phyloP scores from a whole-genome alignment of 2,797 vertebrate species.

The Pseudocheirus occidentalis region DNA sequence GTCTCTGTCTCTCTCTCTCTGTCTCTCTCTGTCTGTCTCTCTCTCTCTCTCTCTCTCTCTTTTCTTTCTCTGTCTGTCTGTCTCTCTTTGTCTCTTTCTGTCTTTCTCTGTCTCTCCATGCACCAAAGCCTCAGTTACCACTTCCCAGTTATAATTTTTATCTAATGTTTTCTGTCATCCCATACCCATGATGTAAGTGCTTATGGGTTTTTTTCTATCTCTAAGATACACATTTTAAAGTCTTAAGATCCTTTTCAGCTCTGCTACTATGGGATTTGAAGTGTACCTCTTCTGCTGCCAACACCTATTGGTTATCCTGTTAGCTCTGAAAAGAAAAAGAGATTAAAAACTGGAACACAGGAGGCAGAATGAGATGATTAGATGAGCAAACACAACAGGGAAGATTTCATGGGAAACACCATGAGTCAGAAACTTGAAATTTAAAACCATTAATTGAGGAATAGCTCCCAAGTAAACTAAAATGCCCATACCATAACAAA shows the following conservation, averaged over 20 bases:
- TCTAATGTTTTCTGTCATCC: background rate
- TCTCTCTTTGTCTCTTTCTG: too few relatives aligned
- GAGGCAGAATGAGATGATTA: constrained; percentile 63
- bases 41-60: too few relatives aligned
- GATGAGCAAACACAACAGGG: constrained; percentile 33
- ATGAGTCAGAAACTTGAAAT: constrained; percentile 56
- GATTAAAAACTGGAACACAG: constrained; percentile 35
- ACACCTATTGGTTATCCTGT: constrained; percentile 66
- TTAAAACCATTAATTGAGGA: constrained; percentile 50
- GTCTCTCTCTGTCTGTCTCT: too few relatives aligned
- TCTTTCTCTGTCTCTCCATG: too few relatives aligned
- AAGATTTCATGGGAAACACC: constrained; percentile 64
- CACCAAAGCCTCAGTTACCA: background rate
- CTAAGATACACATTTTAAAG: background rate
- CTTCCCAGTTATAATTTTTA: background rate
- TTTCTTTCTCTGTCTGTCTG: too few relatives aligned
- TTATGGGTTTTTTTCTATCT: background rate
- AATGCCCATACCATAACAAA: background rate
- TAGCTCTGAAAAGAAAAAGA: constrained; percentile 63
- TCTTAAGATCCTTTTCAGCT: background rate
- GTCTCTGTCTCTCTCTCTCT: background rate
- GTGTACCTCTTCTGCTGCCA: constrained; percentile 55
- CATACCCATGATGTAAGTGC: background rate
- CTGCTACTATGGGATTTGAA: background rate
- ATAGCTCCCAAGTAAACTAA: constrained; percentile 14